Percentiles rank a stretch among this genome's conserved stretches.
These are phyloP conservation scores for Cynoglossus semilaevis DNA, from an alignment of 2,113 vertebrate species.

Conservation along the genomic window DNA sequence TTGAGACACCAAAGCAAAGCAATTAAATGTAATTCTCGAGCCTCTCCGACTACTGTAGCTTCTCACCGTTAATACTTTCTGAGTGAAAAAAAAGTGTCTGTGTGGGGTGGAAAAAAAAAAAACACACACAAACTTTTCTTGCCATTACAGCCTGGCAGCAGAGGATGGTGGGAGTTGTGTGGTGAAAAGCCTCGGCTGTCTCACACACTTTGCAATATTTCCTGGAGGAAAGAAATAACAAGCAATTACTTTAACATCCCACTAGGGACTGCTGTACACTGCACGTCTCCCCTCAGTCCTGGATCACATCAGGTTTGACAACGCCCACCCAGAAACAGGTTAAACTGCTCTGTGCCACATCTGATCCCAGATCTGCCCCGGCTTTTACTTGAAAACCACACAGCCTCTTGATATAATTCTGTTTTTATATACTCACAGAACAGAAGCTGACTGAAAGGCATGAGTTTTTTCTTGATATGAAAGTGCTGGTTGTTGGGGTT, in stretches of 20 bases:
- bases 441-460: too few species aligned
- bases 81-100: too few species aligned
- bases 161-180: constrained; percentile 23
- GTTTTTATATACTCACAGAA: too few species aligned
- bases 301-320: constrained; percentile 31
- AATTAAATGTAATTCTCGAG: too few species aligned
- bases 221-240: constrained; percentile 43
- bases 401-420: neutral
- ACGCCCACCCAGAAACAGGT: constrained; percentile 5
- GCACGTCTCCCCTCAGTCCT: constrained; percentile 26
- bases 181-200: constrained; percentile 9
- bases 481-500: too few species aligned
- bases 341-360: constrained; percentile 8
- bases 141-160: constrained; percentile 5
- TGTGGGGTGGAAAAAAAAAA: too few species aligned
- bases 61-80: too few species aligned
- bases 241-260: constrained; percentile 63
- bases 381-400: constrained; percentile 5
- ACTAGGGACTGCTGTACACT: constrained; percentile 66
- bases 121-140: too few species aligned
- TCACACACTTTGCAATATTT: constrained; percentile 20
- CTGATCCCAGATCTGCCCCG: constrained; percentile 31
- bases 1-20: too few species aligned
- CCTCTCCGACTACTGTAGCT: too few species aligned
- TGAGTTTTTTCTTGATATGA: too few species aligned